phyloP scores from a whole-genome alignment of 2,113 vertebrate species.

The Beaufortia kweichowensis region DNA sequence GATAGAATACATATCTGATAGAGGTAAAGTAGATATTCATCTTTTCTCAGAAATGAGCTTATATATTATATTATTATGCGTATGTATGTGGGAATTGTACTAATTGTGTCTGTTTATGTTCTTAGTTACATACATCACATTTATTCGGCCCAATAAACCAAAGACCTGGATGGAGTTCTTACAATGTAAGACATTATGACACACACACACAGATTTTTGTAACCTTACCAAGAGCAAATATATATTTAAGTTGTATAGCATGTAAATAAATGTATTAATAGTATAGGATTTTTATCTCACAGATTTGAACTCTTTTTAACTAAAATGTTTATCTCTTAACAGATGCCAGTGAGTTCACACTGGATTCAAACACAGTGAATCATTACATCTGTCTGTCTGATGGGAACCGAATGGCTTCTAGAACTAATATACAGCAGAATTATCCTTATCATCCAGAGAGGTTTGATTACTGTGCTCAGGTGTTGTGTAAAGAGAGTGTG shows the following conservation, averaged over 20 bases:
- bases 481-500: not conserved
- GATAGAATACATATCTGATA: not conserved
- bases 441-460: conserved; percentile 2
- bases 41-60: not conserved
- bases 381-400: not conserved
- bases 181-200: not conserved
- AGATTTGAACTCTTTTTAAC: no score
- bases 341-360: not conserved
- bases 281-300: not conserved
- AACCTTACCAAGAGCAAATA: no score
- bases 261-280: no score
- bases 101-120: not conserved
- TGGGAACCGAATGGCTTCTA: not conserved
- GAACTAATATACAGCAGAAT: not conserved
- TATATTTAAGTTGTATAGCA: no score
- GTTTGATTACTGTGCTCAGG: conserved; percentile 13
- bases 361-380: conserved; percentile 12
- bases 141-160: not conserved
- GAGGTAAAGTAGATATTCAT: not conserved
- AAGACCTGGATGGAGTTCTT: not conserved
- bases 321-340: not conserved
- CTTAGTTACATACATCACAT: not conserved
- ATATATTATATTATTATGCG: no score
- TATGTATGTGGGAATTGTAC: no score
- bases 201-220: no score